Conservation (phyloP, 2,888 invertebrate genomes). For the Atrina japonica region DNA sequence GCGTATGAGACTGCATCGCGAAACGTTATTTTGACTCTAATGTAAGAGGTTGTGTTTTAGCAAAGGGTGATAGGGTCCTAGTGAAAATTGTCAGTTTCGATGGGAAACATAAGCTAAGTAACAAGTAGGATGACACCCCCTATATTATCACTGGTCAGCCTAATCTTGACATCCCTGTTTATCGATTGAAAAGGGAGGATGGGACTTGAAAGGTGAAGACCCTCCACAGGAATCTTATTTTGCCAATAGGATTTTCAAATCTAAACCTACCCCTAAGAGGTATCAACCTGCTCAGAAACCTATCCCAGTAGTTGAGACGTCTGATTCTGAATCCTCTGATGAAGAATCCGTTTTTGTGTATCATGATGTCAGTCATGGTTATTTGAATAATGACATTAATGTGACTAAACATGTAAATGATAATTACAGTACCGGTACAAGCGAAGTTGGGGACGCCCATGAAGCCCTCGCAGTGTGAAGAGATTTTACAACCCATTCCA, state of each 20-base stretch:
- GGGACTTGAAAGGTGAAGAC: background rate
- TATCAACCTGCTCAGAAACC: too few relatives aligned
- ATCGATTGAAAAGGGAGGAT: background rate
- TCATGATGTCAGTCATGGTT: too few relatives aligned
- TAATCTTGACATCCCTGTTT: slow-evolving; percentile 12
- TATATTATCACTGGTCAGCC: slow-evolving; percentile 1
- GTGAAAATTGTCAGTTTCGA: slow-evolving; percentile 9
- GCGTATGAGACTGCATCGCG: slow-evolving; percentile 2
- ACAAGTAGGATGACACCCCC: slow-evolving; percentile 12
- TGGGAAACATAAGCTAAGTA: slow-evolving; percentile 11
- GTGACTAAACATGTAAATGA: too few relatives aligned
- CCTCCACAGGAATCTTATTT: background rate
- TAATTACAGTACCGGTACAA: too few relatives aligned
- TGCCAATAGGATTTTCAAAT: background rate
- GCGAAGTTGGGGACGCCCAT: too few relatives aligned
- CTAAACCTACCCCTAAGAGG: background rate
- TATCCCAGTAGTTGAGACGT: too few relatives aligned
- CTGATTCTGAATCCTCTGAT: too few relatives aligned
- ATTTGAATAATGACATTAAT: too few relatives aligned
- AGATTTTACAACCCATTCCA: too few relatives aligned
- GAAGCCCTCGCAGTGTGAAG: too few relatives aligned
- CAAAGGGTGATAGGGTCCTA: slow-evolving; percentile 10
- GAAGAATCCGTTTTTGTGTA: too few relatives aligned
- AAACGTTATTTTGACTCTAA: slow-evolving; percentile 1
- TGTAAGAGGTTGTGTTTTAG: background rate